A percentile compares a stretch with the other conserved stretches of the same genome.
phyloP scores from a whole-genome alignment of 2,888 invertebrate species.

The Acrobasis repandana region DNA sequence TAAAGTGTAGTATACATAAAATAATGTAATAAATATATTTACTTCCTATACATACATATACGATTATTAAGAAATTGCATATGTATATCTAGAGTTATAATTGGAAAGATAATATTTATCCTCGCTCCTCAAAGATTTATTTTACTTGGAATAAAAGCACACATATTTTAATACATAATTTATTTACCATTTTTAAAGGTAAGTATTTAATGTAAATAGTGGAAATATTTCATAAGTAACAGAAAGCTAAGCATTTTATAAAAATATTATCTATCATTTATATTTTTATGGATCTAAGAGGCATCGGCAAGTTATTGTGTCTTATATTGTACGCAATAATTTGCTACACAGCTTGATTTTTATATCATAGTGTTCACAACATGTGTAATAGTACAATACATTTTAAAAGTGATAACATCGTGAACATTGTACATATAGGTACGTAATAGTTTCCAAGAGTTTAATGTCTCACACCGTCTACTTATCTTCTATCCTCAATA shows the following conservation, averaged over 20 bases:
- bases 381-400: constrained; percentile 42
- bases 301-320: constrained; percentile 60
- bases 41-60: too few species aligned
- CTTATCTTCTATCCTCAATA: constrained; percentile 8
- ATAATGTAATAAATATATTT: too few species aligned
- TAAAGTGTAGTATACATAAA: too few species aligned
- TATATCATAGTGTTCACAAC: constrained; percentile 33
- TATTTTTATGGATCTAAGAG: constrained; percentile 66
- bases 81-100: too few species aligned
- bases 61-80: too few species aligned
- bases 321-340: constrained; percentile 43
- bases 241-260: constrained; percentile 82
- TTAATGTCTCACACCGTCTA: constrained; percentile 12
- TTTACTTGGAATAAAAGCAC: constrained; percentile 31
- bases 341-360: constrained; percentile 26
- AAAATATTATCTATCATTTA: constrained; percentile 70
- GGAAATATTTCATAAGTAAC: constrained; percentile 72
- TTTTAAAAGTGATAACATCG: constrained; percentile 38
- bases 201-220: constrained; percentile 77
- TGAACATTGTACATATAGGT: constrained; percentile 26
- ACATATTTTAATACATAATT: constrained; percentile 66
- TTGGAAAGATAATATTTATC: too few species aligned
- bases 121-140: too few species aligned
- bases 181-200: constrained; percentile 71
- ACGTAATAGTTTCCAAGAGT: constrained; percentile 25